A percentile compares a stretch with the other conserved stretches of the same genome.
These are phyloP conservation scores for Battus philenor DNA, from an alignment of 1,140 invertebrate species.

Conservation along the genomic window DNA sequence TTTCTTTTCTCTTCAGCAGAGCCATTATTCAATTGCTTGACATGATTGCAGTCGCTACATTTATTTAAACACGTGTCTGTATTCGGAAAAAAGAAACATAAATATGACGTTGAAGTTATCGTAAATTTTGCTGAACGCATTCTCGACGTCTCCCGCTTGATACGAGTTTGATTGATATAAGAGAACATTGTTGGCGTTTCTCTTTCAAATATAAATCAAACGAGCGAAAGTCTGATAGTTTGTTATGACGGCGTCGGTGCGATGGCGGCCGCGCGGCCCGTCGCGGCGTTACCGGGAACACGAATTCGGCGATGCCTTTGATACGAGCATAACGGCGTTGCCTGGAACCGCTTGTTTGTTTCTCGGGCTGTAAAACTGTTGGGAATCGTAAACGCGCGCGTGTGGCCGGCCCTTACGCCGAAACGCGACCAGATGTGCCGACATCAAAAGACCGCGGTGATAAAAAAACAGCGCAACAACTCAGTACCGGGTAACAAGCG, in stretches of 20 bases:
- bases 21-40: no score
- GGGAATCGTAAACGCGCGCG: constrained; percentile 68
- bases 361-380: constrained; percentile 66
- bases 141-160: no score
- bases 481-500: constrained; percentile 39
- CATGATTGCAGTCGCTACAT: no score
- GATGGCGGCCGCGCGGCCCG: not conserved
- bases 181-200: no score
- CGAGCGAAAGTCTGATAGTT: not conserved
- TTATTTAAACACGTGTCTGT: no score
- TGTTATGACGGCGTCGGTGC: constrained; percentile 9
- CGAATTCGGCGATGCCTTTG: constrained; percentile 58
- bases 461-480: constrained; percentile 62
- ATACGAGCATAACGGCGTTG: constrained; percentile 47
- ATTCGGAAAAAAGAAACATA: no score
- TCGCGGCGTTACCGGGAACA: constrained; percentile 29
- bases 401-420: constrained; percentile 72
- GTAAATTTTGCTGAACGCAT: no score
- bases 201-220: constrained; percentile 12
- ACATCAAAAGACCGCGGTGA: constrained; percentile 64
- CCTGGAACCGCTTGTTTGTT: constrained; percentile 70
- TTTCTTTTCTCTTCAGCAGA: no score
- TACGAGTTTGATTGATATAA: no score
- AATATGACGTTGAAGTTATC: no score
- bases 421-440: constrained; percentile 63